Evolutionary conservation across 2,888 invertebrate genomes (phyloP).

Genomic region (Torymus aiolomorphi): DNA sequence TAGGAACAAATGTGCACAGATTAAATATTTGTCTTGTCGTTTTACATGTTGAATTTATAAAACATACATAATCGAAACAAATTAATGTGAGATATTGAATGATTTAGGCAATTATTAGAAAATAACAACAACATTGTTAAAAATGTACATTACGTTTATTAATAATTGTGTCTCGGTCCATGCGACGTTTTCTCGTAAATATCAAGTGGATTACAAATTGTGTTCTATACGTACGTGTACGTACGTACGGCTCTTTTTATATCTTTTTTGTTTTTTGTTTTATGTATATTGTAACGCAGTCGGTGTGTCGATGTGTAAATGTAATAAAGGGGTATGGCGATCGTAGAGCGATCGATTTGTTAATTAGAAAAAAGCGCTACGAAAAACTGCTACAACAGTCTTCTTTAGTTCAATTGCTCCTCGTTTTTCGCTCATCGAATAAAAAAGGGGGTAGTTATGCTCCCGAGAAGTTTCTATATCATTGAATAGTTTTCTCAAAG

Average conservation of each 20-base stretch:
- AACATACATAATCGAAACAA: too few relatives aligned
- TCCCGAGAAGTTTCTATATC: slow-evolving; percentile 22
- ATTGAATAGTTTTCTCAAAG: slow-evolving; percentile 29
- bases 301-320: slow-evolving; percentile 54
- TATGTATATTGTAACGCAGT: slow-evolving; percentile 57
- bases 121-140: slow-evolving; percentile 58
- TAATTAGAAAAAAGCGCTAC: slow-evolving; percentile 64
- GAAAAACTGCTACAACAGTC: slow-evolving; percentile 61
- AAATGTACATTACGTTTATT: slow-evolving; percentile 75
- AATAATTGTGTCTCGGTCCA: slow-evolving; percentile 66
- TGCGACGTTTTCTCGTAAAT: slow-evolving; percentile 66
- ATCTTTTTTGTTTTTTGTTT: slow-evolving; percentile 42
- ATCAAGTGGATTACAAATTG: slow-evolving; percentile 69
- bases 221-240: slow-evolving; percentile 54
- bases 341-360: slow-evolving; percentile 56
- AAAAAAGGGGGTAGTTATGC: slow-evolving; percentile 26
- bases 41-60: too few relatives aligned
- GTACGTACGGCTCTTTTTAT: slow-evolving; percentile 51
- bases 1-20: too few relatives aligned
- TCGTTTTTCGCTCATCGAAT: slow-evolving; percentile 35
- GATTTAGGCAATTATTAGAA: not conserved
- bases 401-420: slow-evolving; percentile 53
- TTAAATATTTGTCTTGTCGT: too few relatives aligned
- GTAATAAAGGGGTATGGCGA: slow-evolving; percentile 48
- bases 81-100: not conserved